Conservation (phyloP, 2,113 vertebrate species). For the Chinchilla lanigera region DNA sequence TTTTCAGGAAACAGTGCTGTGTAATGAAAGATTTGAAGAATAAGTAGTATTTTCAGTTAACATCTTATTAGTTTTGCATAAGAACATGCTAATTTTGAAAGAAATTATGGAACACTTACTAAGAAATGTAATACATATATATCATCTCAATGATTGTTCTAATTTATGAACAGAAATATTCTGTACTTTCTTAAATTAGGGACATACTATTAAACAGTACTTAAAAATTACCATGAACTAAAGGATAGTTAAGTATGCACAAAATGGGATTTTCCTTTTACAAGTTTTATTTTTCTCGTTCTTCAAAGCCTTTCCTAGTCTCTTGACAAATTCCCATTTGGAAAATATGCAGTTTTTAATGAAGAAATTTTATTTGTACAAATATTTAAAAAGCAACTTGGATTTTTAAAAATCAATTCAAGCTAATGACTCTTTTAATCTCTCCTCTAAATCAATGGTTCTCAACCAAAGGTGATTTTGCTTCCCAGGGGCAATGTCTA, state of each 20-base stretch:
- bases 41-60: background rate
- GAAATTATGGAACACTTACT: background rate
- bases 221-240: background rate
- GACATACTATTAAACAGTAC: background rate
- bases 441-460: background rate
- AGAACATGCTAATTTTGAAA: background rate
- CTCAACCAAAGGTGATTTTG: background rate
- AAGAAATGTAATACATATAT: background rate
- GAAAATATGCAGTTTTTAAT: background rate
- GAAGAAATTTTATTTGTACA: background rate
- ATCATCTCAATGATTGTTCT: background rate
- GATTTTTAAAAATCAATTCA: conserved; percentile 26
- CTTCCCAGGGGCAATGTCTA: background rate
- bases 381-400: conserved; percentile 14
- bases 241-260: background rate
- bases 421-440: background rate
- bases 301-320: background rate
- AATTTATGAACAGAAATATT: background rate
- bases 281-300: background rate
- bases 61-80: background rate
- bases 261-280: background rate
- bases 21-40: background rate
- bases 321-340: background rate
- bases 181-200: background rate
- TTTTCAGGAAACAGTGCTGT: background rate